These are phyloP conservation scores for Oreohelix idahoensis DNA, from an alignment of 1,140 invertebrate genomes.

Conservation along the genomic window DNA sequence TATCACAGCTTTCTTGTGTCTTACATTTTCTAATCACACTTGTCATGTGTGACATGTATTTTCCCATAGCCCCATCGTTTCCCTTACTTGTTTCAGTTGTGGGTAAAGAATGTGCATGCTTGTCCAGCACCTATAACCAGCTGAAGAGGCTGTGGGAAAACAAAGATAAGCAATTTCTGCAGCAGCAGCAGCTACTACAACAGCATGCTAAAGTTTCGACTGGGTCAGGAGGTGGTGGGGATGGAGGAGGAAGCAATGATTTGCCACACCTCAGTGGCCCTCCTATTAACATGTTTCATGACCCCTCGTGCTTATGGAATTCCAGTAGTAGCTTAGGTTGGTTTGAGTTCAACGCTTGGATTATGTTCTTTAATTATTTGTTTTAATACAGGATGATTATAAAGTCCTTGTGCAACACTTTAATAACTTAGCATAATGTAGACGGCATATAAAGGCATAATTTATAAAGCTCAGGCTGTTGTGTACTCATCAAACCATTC, in stretches of 20 bases:
- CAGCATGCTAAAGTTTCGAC: conserved; percentile 38
- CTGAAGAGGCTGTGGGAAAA: conserved; percentile 72
- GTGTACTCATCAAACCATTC: too few relatives aligned
- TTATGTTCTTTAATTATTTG: too few relatives aligned
- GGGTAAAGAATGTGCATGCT: conserved; percentile 71
- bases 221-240: conserved; percentile 6
- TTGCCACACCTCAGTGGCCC: conserved; percentile 8
- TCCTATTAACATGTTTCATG: conserved; percentile 35
- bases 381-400: too few relatives aligned
- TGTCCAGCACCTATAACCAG: conserved; percentile 72
- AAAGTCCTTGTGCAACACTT: too few relatives aligned
- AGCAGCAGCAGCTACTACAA: conserved; percentile 39
- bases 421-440: too few relatives aligned
- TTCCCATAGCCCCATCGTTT: neutral
- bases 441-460: too few relatives aligned
- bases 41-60: too few relatives aligned
- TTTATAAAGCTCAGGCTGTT: too few relatives aligned
- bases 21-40: too few relatives aligned
- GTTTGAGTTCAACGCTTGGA: conserved; percentile 42
- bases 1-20: too few relatives aligned
- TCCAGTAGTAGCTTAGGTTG: conserved; percentile 61
- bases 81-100: conserved; percentile 59
- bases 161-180: conserved; percentile 68
- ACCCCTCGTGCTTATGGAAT: conserved; percentile 46
- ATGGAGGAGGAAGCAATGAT: neutral